Conservation (phyloP, 2,113 vertebrate species). For the Notechis scutatus region DNA sequence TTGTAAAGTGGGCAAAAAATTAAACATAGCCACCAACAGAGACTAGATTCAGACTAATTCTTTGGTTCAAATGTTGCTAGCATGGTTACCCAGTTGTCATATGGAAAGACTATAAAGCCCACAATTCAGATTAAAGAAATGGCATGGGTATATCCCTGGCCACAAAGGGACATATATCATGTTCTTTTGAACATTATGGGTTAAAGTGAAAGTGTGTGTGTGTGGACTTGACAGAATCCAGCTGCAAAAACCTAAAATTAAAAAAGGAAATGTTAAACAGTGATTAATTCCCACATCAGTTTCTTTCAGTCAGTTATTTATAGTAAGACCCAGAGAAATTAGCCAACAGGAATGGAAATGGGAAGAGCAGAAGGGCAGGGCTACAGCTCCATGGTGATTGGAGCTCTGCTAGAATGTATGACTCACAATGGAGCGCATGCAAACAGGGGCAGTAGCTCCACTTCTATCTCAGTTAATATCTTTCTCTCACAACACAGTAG, state of each 20-base stretch:
- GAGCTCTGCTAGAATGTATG: not conserved
- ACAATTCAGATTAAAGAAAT: not conserved
- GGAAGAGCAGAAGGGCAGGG: not conserved
- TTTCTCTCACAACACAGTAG: not conserved
- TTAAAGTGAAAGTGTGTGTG: not conserved
- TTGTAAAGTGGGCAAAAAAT: conserved; percentile 1
- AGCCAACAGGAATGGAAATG: conserved; percentile 13
- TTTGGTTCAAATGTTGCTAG: conserved; percentile 1
- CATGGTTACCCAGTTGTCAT: not conserved
- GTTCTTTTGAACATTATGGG: not conserved
- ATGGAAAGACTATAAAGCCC: not conserved
- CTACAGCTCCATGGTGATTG: not conserved
- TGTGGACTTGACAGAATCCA: conserved; percentile 42
- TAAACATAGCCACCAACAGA: not conserved
- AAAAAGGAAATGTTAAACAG: conserved; percentile 60
- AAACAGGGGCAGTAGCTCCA: not conserved
- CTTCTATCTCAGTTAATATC: not conserved
- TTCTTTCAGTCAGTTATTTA: not conserved
- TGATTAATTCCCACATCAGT: not conserved
- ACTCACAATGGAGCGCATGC: conserved; percentile 9
- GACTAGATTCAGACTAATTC: not conserved
- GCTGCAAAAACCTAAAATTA: conserved; percentile 63
- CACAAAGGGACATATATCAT: not conserved
- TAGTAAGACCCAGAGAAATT: conserved; percentile 14
- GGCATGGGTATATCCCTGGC: not conserved